Evolutionary conservation across 2,113 vertebrate genomes (phyloP).

Genomic region (Antennarius striatus): DNA sequence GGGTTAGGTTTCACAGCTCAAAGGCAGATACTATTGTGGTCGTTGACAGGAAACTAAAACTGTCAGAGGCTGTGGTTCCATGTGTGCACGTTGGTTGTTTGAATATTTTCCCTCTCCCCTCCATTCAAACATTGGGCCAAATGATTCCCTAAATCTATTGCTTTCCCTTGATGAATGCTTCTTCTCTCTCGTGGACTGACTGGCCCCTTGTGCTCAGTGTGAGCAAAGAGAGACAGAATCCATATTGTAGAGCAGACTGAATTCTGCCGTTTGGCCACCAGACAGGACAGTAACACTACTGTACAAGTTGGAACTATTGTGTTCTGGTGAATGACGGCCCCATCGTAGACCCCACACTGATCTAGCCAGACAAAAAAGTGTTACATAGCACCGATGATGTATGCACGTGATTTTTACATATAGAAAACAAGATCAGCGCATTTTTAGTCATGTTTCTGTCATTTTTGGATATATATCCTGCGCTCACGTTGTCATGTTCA

Average conservation of each 20-base stretch:
- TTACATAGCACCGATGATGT: slow-evolving; percentile 10
- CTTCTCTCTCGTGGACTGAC: slow-evolving; percentile 51
- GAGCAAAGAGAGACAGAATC: slow-evolving; percentile 23
- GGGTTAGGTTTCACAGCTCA: slow-evolving; percentile 62
- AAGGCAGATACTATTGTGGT: slow-evolving; percentile 69
- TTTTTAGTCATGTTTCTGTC: too few relatives aligned
- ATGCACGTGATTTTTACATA: slow-evolving; percentile 5
- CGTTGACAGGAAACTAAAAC: slow-evolving; percentile 61
- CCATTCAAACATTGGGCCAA: slow-evolving; percentile 40
- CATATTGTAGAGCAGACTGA: slow-evolving; percentile 57
- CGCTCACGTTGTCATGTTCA: too few relatives aligned
- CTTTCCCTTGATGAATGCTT: slow-evolving; percentile 51
- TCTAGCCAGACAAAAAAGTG: neutral
- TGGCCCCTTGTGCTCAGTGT: slow-evolving; percentile 49
- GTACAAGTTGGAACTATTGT: slow-evolving; percentile 72
- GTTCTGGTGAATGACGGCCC: slow-evolving; percentile 60
- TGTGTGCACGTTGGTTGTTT: slow-evolving; percentile 19
- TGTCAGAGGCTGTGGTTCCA: slow-evolving; percentile 28
- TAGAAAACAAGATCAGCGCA: too few relatives aligned
- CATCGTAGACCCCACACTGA: slow-evolving; percentile 57
- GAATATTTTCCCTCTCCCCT: slow-evolving; percentile 44
- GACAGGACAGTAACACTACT: slow-evolving; percentile 62
- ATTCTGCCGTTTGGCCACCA: slow-evolving; percentile 60
- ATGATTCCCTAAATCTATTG: slow-evolving; percentile 36
- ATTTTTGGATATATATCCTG: too few relatives aligned